Percentiles rank a stretch among this genome's conserved stretches.
phyloP scores from a whole-genome alignment of 1,140 invertebrate species.

The Luehdorfia chinensis region DNA sequence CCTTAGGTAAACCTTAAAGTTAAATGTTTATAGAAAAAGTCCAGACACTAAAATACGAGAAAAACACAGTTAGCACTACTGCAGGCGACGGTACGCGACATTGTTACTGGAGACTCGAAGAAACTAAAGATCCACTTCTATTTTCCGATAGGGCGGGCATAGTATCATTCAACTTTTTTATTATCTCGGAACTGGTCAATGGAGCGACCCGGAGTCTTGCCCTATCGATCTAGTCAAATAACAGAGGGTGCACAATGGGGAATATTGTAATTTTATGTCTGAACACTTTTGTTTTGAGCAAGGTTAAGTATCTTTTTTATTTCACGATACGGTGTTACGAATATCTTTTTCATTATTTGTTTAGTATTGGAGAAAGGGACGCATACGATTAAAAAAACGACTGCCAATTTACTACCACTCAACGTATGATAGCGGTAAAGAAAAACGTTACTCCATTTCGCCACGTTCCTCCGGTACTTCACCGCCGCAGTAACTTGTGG shows the following conservation, averaged over 20 bases:
- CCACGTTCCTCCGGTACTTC: too few relatives aligned
- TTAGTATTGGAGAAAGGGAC: too few relatives aligned
- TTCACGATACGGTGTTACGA: neutral
- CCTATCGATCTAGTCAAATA: constrained; percentile 48
- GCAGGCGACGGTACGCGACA: constrained; percentile 30
- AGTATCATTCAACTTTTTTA: constrained; percentile 71
- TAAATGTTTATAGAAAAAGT: constrained; percentile 16
- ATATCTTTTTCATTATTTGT: neutral
- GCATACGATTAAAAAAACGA: too few relatives aligned
- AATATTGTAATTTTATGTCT: constrained; percentile 11
- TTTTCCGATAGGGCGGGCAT: constrained; percentile 64
- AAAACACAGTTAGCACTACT: constrained; percentile 20
- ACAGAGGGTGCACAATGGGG: constrained; percentile 8
- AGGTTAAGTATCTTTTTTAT: neutral
- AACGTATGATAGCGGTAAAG: too few relatives aligned
- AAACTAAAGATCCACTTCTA: constrained; percentile 64
- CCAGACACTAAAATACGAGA: constrained; percentile 12
- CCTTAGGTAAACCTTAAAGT: constrained; percentile 8
- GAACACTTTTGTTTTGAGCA: constrained; percentile 13
- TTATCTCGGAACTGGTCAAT: constrained; percentile 61
- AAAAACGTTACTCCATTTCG: too few relatives aligned
- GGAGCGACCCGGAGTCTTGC: constrained; percentile 29
- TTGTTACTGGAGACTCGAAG: constrained; percentile 51
- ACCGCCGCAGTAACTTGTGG: too few relatives aligned
- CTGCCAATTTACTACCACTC: too few relatives aligned